phyloP scores from a whole-genome alignment of 2,888 invertebrate species.

The Melieria picta region DNA sequence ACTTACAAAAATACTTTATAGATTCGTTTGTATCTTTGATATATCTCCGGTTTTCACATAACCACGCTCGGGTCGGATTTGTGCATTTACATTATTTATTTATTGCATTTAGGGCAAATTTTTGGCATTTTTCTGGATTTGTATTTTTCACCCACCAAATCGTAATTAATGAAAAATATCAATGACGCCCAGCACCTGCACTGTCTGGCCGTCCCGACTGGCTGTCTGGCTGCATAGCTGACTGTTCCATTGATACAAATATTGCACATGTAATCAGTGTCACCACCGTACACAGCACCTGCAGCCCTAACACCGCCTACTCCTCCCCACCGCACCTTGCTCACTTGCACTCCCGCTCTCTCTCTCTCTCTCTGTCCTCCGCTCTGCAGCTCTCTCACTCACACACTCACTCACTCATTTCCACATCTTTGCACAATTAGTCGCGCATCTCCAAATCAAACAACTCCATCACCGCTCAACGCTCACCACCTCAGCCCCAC shows the following conservation, averaged over 20 bases:
- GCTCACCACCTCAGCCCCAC: neutral
- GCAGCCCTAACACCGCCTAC: slow-evolving; percentile 6
- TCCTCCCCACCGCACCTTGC: neutral
- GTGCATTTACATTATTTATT: too few species aligned
- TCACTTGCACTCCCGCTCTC: neutral
- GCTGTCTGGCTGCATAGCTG: slow-evolving; percentile 33
- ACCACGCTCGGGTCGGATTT: too few species aligned
- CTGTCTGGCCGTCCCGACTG: neutral
- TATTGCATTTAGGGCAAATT: too few species aligned
- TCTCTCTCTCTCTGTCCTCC: slow-evolving; percentile 7
- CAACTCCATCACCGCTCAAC: slow-evolving; percentile 30
- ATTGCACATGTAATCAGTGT: slow-evolving; percentile 46
- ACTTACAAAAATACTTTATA: too few species aligned
- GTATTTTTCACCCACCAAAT: too few species aligned
- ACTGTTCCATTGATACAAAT: slow-evolving; percentile 49
- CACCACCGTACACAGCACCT: slow-evolving; percentile 37
- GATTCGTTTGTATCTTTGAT: too few species aligned
- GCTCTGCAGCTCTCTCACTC: slow-evolving; percentile 2
- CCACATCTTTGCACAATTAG: slow-evolving; percentile 23
- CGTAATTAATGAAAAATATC: too few species aligned
- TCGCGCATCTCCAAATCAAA: slow-evolving; percentile 40
- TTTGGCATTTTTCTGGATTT: too few species aligned
- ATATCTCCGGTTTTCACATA: too few species aligned
- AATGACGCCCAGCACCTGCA: slow-evolving; percentile 6
- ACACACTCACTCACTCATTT: neutral